Percentiles rank a stretch among this genome's conserved stretches.
Evolutionary conservation across 2,797 vertebrate species (phyloP).

Genomic region (Yasuhikotakia modesta): DNA sequence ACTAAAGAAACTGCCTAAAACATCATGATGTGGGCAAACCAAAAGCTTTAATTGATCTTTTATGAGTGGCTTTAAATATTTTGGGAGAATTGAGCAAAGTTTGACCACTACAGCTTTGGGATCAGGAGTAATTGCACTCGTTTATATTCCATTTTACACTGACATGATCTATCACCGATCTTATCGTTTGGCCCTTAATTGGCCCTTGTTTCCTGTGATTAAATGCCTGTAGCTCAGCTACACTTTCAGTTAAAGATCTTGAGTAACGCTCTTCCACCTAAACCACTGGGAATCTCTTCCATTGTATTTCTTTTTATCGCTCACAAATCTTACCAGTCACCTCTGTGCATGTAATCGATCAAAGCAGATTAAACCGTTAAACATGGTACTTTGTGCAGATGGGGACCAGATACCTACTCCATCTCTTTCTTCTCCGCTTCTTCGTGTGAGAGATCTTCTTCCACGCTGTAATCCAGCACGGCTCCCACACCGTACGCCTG

Average conservation of each 20-base stretch:
- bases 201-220: neutral
- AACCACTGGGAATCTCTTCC: neutral
- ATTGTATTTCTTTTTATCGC: neutral
- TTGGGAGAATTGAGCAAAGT: neutral
- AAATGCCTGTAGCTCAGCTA: neutral
- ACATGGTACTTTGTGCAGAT: constrained; percentile 1
- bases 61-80: neutral
- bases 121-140: neutral
- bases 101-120: neutral
- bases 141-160: constrained; percentile 12
- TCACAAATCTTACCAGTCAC: neutral
- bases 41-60: neutral
- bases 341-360: neutral
- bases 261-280: constrained; percentile 1
- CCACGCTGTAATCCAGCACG: constrained; percentile 88
- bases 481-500: constrained; percentile 84
- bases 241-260: neutral
- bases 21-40: neutral
- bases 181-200: constrained; percentile 19
- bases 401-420: constrained; percentile 68
- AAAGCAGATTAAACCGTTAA: neutral
- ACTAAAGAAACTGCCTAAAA: constrained; percentile 12
- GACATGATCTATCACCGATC: constrained; percentile 4
- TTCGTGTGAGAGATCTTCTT: constrained; percentile 82
- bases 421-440: constrained; percentile 73